Base-by-base conservation (phyloP, 2,113 vertebrate species). In the Etheostoma spectabile region DNA sequence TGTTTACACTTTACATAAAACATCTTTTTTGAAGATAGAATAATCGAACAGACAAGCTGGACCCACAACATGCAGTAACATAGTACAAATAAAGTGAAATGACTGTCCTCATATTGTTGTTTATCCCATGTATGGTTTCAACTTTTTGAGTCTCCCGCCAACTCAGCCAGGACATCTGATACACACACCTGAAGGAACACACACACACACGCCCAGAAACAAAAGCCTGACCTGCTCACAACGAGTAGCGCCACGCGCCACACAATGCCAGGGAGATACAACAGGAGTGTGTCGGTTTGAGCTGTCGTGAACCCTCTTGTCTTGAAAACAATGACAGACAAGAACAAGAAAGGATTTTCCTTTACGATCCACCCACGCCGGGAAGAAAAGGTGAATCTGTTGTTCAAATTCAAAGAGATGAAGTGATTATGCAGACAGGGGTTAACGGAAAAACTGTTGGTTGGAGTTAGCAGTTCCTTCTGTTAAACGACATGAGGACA, bases 131-230 rank as follows among this genome's bases (percentile, higher is more conserved):
- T 15, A n/a, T 6, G 42, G 53, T 60, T 59, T 59, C 2, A 62
- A 21, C 15, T 51, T 78, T 89, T 89, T 71, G 45, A 90, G 90
- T 71, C 7, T 87, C 76, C 88, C 86, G 66, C 84, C 81, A 18
- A 11, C 33, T 22, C 10, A 14, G 61, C 7, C 33, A 30, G 24
- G 74, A 79, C 72, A 91, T 52, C 65, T 56, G 80, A 89, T 81
- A 86, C 80, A 75, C 56, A 33, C 64, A 67, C 73, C 80, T 77
- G 27, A 49, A 2, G 60, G 57, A n/a, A 55, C 65, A 27, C 85
- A 52, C 85, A 52, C 85, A 52, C 79, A 74, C 79, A 70, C 64
- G 16, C 65, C 42, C 59, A 3, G 65, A 67, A 81, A 81, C 86
- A 86, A 79, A 86, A 75, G 69, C 59, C 45, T 2, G 27, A 22